Evolutionary conservation across 2,797 vertebrate species (phyloP).

Genomic region (Megalops cyprinoides): DNA sequence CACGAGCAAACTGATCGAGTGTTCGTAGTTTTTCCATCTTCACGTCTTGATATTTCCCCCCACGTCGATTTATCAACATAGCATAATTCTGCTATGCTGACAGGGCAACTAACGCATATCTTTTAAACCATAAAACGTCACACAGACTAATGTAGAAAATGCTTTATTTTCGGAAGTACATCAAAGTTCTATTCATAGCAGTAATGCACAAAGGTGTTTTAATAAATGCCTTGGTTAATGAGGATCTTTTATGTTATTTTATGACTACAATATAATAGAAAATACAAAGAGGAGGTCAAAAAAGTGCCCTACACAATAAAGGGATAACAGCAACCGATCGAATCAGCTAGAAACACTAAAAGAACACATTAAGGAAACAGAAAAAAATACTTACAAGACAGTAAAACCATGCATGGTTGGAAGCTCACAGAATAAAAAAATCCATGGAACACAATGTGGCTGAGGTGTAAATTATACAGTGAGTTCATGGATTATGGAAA

Average conservation of each 20-base stretch:
- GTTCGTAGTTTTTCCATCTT: too few species aligned
- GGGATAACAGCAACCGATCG: neutral
- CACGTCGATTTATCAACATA: too few species aligned
- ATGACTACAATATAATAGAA: slow-evolving; percentile 13
- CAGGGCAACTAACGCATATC: too few species aligned
- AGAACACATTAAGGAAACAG: slow-evolving; percentile 1
- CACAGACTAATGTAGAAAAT: neutral
- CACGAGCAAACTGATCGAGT: too few species aligned
- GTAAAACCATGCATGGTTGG: slow-evolving; percentile 36
- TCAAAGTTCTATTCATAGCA: slow-evolving; percentile 16
- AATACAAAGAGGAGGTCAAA: slow-evolving; percentile 18
- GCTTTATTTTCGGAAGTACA: slow-evolving; percentile 19
- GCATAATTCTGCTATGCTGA: too few species aligned
- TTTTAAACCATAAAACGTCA: neutral
- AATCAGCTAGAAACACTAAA: slow-evolving; percentile 14
- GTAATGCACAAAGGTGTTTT: neutral
- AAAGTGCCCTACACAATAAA: slow-evolving; percentile 1
- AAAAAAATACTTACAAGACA: slow-evolving; percentile 3
- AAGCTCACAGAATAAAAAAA: slow-evolving; percentile 40
- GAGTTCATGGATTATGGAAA: slow-evolving; percentile 27
- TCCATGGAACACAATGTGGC: slow-evolving; percentile 31
- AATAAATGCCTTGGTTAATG: slow-evolving; percentile 8
- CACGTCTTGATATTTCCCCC: too few species aligned
- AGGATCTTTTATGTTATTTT: slow-evolving; percentile 22
- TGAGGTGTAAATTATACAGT: slow-evolving; percentile 41